Conservation (phyloP, 1,140 invertebrate genomes). For the Microplitis mediator region DNA sequence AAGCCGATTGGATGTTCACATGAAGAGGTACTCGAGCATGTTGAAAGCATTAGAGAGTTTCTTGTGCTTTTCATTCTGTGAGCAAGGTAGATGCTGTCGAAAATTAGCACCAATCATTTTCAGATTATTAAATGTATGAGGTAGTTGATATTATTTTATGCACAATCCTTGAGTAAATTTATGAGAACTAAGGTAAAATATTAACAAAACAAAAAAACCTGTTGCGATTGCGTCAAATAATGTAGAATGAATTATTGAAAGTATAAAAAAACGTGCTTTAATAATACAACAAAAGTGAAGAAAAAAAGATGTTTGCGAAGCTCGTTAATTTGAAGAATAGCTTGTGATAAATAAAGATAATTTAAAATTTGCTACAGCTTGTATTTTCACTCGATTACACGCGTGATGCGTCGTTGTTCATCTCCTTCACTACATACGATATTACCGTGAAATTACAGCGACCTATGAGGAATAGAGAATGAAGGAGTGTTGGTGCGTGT, state of each 20-base stretch:
- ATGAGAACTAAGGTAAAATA: too few relatives aligned
- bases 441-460: conserved; percentile 13
- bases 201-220: too few relatives aligned
- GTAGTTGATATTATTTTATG: conserved; percentile 12
- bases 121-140: conserved; percentile 46
- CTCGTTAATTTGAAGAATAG: background rate
- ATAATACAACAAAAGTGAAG: too few relatives aligned
- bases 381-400: conserved; percentile 43
- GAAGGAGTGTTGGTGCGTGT: background rate
- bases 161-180: background rate
- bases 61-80: conserved; percentile 35
- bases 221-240: too few relatives aligned
- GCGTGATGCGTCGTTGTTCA: background rate
- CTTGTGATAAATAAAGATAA: background rate
- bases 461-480: conserved; percentile 2
- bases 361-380: background rate
- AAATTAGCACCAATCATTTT: conserved; percentile 58
- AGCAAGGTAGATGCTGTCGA: conserved; percentile 23
- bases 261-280: too few relatives aligned
- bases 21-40: conserved; percentile 35
- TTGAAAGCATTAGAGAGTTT: conserved; percentile 57
- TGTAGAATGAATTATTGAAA: too few relatives aligned
- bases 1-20: background rate
- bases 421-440: conserved; percentile 6
- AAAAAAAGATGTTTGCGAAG: too few relatives aligned